Conservation (phyloP, 2,888 invertebrate genomes). For the Arrhopalites spinosus region DNA sequence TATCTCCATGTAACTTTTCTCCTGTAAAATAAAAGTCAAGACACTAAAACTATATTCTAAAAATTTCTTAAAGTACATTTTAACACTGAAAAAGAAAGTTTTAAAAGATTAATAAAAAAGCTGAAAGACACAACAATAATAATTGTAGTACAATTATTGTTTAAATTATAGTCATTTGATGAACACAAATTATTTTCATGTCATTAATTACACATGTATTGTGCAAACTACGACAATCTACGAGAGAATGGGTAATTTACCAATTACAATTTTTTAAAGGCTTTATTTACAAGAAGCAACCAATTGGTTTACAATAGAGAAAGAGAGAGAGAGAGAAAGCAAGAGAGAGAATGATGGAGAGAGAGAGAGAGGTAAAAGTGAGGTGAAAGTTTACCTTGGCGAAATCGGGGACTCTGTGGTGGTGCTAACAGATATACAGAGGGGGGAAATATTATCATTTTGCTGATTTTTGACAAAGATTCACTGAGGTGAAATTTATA, state of each 20-base stretch:
- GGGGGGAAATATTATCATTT: slow-evolving; percentile 39
- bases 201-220: too few relatives aligned
- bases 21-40: slow-evolving; percentile 19
- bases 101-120: too few relatives aligned
- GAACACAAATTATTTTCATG: too few relatives aligned
- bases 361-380: slow-evolving; percentile 8
- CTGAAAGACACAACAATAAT: too few relatives aligned
- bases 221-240: too few relatives aligned
- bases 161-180: too few relatives aligned
- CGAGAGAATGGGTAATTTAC: too few relatives aligned
- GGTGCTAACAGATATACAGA: slow-evolving; percentile 49
- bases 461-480: slow-evolving; percentile 40
- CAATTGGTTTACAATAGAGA: neutral
- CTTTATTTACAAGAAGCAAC: neutral
- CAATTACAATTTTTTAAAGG: too few relatives aligned
- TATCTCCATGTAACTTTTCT: slow-evolving; percentile 44
- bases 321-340: neutral
- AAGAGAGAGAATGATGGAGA: neutral
- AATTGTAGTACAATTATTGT: too few relatives aligned
- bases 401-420: slow-evolving; percentile 56
- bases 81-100: too few relatives aligned
- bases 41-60: neutral
- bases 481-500: slow-evolving; percentile 28
- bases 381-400: slow-evolving; percentile 51
- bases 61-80: too few relatives aligned